Percentiles rank a stretch among this genome's conserved stretches.
Conservation (phyloP, 2,888 invertebrate species). For the Leucania comma region DNA sequence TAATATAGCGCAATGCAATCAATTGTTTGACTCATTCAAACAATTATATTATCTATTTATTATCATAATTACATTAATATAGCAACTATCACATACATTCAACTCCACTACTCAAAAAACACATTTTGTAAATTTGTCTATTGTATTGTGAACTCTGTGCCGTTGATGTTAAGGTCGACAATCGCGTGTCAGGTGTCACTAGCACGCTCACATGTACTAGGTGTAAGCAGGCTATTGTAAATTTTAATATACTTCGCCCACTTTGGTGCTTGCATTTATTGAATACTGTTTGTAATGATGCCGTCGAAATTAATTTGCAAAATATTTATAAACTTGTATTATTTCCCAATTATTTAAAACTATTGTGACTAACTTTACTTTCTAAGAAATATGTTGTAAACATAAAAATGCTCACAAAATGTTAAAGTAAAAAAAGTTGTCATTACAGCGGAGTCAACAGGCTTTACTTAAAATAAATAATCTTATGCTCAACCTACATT, state of each 20-base stretch:
- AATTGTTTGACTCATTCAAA: slow-evolving; percentile 9
- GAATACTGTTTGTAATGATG: slow-evolving; percentile 73
- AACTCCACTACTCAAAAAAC: slow-evolving; percentile 33
- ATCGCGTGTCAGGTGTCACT: slow-evolving; percentile 55
- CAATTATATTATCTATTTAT: slow-evolving; percentile 28
- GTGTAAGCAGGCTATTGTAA: slow-evolving; percentile 66
- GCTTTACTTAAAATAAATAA: background rate
- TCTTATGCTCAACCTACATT: background rate
- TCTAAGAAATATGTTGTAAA: background rate
- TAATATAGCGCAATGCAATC: slow-evolving; percentile 38
- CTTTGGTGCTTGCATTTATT: slow-evolving; percentile 79
- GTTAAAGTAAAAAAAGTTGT: no score
- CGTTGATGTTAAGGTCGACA: slow-evolving; percentile 40
- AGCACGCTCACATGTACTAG: slow-evolving; percentile 57
- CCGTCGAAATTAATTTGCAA: slow-evolving; percentile 23
- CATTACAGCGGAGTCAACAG: no score
- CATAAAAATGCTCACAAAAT: background rate
- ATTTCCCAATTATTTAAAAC: background rate
- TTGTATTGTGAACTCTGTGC: slow-evolving; percentile 48
- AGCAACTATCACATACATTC: slow-evolving; percentile 50
- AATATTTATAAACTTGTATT: background rate
- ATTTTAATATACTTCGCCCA: slow-evolving; percentile 75
- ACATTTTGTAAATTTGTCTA: slow-evolving; percentile 50
- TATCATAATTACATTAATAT: background rate
- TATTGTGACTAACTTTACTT: background rate